phyloP scores from a whole-genome alignment of 2,797 vertebrate genomes.

The Ciconia nigra region DNA sequence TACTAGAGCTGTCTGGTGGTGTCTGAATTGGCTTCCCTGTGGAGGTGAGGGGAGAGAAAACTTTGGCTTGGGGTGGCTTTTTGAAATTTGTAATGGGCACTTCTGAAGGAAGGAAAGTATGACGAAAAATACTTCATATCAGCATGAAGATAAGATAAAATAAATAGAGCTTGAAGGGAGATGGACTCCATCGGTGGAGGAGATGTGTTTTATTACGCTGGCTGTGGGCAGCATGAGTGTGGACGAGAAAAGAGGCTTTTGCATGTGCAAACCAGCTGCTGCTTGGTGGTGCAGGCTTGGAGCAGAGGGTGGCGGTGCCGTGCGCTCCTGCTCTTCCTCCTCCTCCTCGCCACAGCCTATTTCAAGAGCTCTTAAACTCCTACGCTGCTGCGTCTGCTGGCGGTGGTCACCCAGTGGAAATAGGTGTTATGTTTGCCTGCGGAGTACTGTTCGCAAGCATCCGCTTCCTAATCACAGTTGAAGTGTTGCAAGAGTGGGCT shows the following conservation, averaged over 20 bases:
- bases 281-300: background rate
- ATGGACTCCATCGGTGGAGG: background rate
- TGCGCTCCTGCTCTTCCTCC: fast-evolving
- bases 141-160: background rate
- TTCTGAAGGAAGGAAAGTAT: background rate
- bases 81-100: background rate
- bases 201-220: background rate
- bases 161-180: background rate
- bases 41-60: background rate
- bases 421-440: fast-evolving
- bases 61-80: background rate
- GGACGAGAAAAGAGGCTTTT: background rate
- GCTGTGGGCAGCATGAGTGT: background rate
- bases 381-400: background rate
- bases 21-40: fast-evolving
- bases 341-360: fast-evolving
- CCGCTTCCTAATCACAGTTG: fast-evolving
- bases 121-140: background rate
- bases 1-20: background rate
- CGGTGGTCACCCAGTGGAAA: background rate
- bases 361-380: background rate
- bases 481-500: background rate
- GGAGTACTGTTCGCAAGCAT: background rate
- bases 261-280: background rate
- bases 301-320: background rate